Base-by-base conservation (phyloP, 2,113 vertebrate genomes). In the Centropus bengalensis region DNA sequence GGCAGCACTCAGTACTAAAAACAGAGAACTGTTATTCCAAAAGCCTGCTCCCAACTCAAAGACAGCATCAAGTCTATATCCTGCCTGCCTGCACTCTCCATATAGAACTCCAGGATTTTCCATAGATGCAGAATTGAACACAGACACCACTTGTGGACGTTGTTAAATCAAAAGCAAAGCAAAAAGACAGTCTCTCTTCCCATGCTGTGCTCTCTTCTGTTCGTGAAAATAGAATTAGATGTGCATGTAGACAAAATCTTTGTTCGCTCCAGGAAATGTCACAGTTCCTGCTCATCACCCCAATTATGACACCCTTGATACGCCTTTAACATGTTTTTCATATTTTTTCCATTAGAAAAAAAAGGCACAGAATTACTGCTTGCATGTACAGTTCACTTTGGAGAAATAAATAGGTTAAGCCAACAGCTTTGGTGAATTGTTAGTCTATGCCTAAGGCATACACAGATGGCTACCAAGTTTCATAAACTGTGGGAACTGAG, bases 51-150 rank as follows among this genome's bases (percentile, higher is more conserved):
- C n/a, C 8, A 28, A 10, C 28, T 38, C 19, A 78, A 51, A 86
- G 36, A 9, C 36, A 82, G 23, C 27, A 54, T 22, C 21, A 80
- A 74, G 66, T 32, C 63, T 32, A 7, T 5, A 44, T 52, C 12
- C 40, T 59, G 19, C 6, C 58, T 2, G 5, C 16, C 11, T 45
- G 26, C 7, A 28, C 16, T 67, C 14, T 36, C 0, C 1, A 26
- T 5, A 73, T 0, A 80, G n/a, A 84, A 28, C 22, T 68, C 26
- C 17, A 27, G 5, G 20, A 20, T 63, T 93, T 74, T 77, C 60
- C 64, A 63, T 2, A 70, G 28, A 20, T 4, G 4, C 9, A 74
- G 51, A 88, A 74, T 1, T n/a, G 42, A 59, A 42, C 3, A 19
- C 2, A 49, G 1, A 49, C 9, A 58, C 12, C 9, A 36, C 16